Base-by-base conservation (phyloP, 2,113 vertebrate genomes). In the Notothenia coriiceps region DNA sequence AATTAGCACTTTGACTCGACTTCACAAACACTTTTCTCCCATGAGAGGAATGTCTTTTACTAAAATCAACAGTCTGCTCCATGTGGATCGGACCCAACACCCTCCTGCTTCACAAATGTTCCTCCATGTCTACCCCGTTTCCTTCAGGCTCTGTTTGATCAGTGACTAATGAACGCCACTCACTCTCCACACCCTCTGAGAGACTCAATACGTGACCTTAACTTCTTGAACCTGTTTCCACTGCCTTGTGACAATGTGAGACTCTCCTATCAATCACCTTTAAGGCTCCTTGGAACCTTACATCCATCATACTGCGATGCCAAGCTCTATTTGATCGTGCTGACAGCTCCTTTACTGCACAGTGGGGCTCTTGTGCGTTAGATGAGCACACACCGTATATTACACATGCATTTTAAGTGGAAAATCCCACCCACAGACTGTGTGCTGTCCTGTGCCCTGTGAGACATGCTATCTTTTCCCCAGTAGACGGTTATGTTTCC, bases 111-210 rank as follows among this genome's bases (percentile, higher is more conserved):
- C 70, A 88, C 56, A 74, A 20, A 84, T 91, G 93, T 94, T 92
- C 89, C 86, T 0, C 78, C 77, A 56, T 17, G 85, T 90, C 85
- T 86, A 56, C 86, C 54, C 86, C 64, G 22, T 78, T 92, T 90
- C 90, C 91, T 87, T 44, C 47, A 40, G 79, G 22, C 55, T 67
- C 74, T 93, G 90, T 91, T 94, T 93, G 90, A 93, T 93, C 87
- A 88, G 88, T 94, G 94, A 95, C 91, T 94, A 94, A 95, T 86
- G 87, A 75, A 49, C 54, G 46, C 90, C 90, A 82, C 77, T 82
- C 25, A 56, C 72, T 63, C 85, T 86, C 85, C 91, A 86, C 92
- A 76, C 84, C 90, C 90, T 83, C 69, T 18, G 64, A 79, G 49
- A 54, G 66, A 74, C 35, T 51, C 33, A 59, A 57, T 35, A 52